A percentile compares a stretch with the other conserved stretches of the same genome.
Evolutionary conservation across 30 jellyfish, hydroid and myxozoan species (phyloP).

Genomic region (Sanderia malayensis): DNA sequence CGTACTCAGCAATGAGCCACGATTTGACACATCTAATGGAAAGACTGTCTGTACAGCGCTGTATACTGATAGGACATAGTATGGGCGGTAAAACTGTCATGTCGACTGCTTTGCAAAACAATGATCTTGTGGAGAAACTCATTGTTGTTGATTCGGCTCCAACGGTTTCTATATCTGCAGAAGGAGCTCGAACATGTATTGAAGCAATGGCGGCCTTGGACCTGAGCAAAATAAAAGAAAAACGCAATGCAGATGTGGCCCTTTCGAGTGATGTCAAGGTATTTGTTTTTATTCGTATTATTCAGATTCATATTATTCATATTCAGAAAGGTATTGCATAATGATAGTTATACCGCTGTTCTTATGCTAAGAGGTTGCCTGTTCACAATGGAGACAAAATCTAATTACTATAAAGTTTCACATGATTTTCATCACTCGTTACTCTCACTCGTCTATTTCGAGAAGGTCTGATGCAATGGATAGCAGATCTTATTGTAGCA

Average conservation of each 20-base stretch:
- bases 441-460: too few relatives aligned
- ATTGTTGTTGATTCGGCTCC: constrained; percentile 85
- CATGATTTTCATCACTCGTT: too few relatives aligned
- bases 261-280: constrained; percentile 65
- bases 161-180: constrained; percentile 44
- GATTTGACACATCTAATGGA: constrained; percentile 48
- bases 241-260: constrained; percentile 41
- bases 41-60: constrained; percentile 23
- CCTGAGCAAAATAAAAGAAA: constrained; percentile 24
- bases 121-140: constrained; percentile 50
- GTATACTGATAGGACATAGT: constrained; percentile 71
- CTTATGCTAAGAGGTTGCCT: too few relatives aligned
- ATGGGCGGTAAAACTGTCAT: constrained; percentile 88
- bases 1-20: constrained; percentile 63
- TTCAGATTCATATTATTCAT: too few relatives aligned
- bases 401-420: too few relatives aligned
- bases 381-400: too few relatives aligned
- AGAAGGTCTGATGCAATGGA: too few relatives aligned
- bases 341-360: too few relatives aligned
- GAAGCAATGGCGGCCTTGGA: constrained; percentile 74
- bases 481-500: too few relatives aligned
- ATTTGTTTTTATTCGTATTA: too few relatives aligned
- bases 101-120: constrained; percentile 60
- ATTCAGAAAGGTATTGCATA: too few relatives aligned
- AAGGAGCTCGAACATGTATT: constrained; percentile 50